Conservation (phyloP, 2,888 invertebrate genomes). For the Clusia tigrina region DNA sequence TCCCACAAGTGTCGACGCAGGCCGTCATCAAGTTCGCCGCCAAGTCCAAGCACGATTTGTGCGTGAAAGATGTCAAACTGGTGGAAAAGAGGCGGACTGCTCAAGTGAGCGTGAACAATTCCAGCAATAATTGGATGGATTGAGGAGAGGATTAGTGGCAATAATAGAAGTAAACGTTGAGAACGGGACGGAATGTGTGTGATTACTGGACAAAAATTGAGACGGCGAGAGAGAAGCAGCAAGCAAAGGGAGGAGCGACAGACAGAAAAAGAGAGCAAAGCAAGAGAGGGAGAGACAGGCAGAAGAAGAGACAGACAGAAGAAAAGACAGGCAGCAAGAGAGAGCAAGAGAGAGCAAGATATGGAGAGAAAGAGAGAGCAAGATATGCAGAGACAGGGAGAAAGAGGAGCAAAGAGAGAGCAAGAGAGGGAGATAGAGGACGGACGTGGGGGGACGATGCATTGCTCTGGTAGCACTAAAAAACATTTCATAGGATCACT, state of each 20-base stretch:
- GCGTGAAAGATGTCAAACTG: slow-evolving; percentile 80
- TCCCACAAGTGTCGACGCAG: slow-evolving; percentile 81
- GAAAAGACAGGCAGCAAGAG: too few relatives aligned
- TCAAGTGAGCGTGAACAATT: slow-evolving; percentile 16
- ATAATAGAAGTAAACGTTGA: not conserved
- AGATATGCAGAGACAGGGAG: too few relatives aligned
- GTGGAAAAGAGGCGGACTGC: slow-evolving; percentile 66
- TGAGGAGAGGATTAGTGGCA: slow-evolving; percentile 40
- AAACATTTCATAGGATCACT: too few relatives aligned
- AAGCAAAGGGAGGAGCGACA: not conserved
- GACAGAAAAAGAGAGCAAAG: not conserved
- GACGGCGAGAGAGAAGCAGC: not conserved
- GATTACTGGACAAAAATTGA: not conserved
- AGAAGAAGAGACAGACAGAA: too few relatives aligned
- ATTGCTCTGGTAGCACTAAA: too few relatives aligned
- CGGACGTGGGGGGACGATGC: too few relatives aligned
- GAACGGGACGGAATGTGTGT: not conserved
- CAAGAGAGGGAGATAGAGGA: too few relatives aligned
- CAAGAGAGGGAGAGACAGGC: too few relatives aligned
- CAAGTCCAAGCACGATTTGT: slow-evolving; percentile 79
- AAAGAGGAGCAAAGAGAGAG: too few relatives aligned
- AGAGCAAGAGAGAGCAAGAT: too few relatives aligned
- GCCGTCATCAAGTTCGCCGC: slow-evolving; percentile 85
- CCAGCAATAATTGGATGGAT: slow-evolving; percentile 47
- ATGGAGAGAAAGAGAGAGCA: too few relatives aligned